Conservation (phyloP, 23 tunicate genomes). For the Corella eumyota region DNA sequence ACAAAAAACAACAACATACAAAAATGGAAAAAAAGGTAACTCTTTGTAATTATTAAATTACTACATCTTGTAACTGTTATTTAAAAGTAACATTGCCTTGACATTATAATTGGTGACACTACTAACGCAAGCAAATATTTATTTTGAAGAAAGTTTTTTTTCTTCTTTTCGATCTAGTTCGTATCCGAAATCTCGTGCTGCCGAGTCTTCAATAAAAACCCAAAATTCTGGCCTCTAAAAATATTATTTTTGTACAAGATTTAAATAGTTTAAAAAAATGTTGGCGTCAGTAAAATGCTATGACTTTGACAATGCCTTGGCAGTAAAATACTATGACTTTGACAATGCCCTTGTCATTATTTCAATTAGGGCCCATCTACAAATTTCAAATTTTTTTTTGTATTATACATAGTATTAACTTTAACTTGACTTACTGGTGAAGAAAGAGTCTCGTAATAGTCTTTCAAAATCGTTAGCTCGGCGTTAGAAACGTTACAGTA, state of each 20-base stretch:
- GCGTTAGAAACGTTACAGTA: conserved; percentile 17
- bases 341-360: not conserved
- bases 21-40: too few species aligned
- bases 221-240: conserved; percentile 32
- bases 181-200: conserved; percentile 19
- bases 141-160: too few species aligned
- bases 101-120: too few species aligned
- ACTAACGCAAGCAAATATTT: too few species aligned
- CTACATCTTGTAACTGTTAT: too few species aligned
- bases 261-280: too few species aligned
- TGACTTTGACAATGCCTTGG: not conserved
- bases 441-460: conserved; percentile 7
- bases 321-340: not conserved
- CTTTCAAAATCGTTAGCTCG: conserved; percentile 3
- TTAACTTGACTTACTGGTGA: conserved; percentile 12
- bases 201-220: conserved; percentile 15
- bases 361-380: too few species aligned
- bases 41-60: too few species aligned
- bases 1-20: too few species aligned
- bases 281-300: not conserved
- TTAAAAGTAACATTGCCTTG: too few species aligned
- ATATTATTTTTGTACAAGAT: not conserved
- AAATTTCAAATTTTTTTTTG: too few species aligned
- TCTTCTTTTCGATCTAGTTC: conserved; percentile 4
- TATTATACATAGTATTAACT: too few species aligned